Evolutionary conservation across 2,888 invertebrate genomes (phyloP), one percentile per base, ranked within the genome.

Genomic region (Sylvicola cinctus): DNA sequence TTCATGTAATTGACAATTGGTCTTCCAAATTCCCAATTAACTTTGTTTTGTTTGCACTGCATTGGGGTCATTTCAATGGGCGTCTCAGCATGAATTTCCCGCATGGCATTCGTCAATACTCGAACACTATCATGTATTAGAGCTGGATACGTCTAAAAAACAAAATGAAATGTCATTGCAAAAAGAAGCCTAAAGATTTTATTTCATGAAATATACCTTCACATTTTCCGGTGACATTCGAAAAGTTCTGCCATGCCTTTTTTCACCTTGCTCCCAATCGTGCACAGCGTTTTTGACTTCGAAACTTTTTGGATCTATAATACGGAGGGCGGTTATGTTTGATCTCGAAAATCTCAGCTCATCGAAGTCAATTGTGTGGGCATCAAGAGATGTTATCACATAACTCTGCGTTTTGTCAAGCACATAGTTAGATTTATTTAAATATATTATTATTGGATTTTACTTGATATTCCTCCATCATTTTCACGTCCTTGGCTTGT

Each of bases 381-480:
- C 47, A 35, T 56, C 63, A 47, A 63, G 49, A 45, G 35, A 52
- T 2, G 67, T 64, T 38, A 70, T 48, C 32, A 70, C 64, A 35
- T 68, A 60, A 47, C 67, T 69, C 66, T 70, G 14, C 4, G n/a
- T 5, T 13, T 4, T n/a, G n/a, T n/a, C 28, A 6, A 28, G 6
- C n/a, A n/a, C n/a, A n/a, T n/a, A n/a, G n/a, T n/a, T n/a, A n/a
- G n/a, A n/a, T n/a, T n/a, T n/a, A n/a, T n/a, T n/a, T n/a, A n/a
- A n/a, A n/a, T n/a, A n/a, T n/a, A n/a, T n/a, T n/a, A n/a, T n/a
- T n/a, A n/a, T n/a, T n/a, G n/a, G n/a, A n/a, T n/a, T n/a, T n/a
- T n/a, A 70, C 70, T 60, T 80, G 77, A 56, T 81, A 80, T 48
- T 78, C 76, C 6, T 76, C 78, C 43, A 85, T 63, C 58, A 90